Evolutionary conservation across 64 coral and sea anemone species (phyloP).

Genomic region (Pocillopora damicornis): DNA sequence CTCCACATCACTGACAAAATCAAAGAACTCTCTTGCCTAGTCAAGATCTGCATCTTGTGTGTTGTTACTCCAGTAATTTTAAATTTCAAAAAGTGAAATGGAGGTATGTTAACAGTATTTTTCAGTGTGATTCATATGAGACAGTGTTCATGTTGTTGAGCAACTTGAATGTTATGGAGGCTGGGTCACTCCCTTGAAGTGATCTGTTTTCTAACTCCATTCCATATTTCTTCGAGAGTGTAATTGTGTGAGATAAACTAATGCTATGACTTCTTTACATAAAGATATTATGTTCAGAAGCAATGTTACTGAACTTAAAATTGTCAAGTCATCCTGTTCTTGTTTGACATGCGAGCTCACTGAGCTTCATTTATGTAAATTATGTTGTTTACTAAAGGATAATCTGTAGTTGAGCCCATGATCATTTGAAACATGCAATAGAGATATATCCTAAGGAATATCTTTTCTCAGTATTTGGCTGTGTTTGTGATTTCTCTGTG

Average conservation of each 20-base stretch:
- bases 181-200: slow-evolving; percentile 34
- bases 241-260: background rate
- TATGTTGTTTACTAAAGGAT: background rate
- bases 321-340: background rate
- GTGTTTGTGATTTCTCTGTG: background rate
- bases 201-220: slow-evolving; percentile 14
- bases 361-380: slow-evolving; percentile 11
- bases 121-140: background rate
- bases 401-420: slow-evolving; percentile 20
- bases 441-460: background rate
- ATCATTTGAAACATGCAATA: background rate
- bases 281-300: background rate
- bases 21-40: background rate
- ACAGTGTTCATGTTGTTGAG: background rate
- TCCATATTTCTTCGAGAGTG: background rate
- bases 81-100: slow-evolving; percentile 4
- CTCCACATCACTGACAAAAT: background rate
- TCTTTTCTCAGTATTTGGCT: background rate
- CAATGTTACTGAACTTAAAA: background rate
- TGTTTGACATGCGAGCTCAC: background rate
- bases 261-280: background rate
- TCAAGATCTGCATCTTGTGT: background rate
- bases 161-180: background rate
- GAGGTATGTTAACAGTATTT: background rate
- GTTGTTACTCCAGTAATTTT: background rate